These are phyloP conservation scores for Zeugodacus cucurbitae DNA, from an alignment of 1,140 invertebrate species.

Conservation along the genomic window DNA sequence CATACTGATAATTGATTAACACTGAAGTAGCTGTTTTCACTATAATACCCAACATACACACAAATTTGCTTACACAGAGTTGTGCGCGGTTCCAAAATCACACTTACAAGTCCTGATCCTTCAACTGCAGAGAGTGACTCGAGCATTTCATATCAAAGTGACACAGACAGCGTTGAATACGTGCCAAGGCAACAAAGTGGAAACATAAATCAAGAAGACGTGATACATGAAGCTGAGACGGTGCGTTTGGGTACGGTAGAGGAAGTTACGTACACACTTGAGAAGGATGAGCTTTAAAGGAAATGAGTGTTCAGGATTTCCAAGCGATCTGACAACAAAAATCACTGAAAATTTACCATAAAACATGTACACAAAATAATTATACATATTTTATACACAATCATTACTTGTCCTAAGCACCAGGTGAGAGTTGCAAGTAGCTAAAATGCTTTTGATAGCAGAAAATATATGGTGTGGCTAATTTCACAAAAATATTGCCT, in stretches of 20 bases:
- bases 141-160: constrained; percentile 59
- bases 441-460: background rate
- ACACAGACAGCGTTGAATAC: constrained; percentile 63
- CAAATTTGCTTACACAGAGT: constrained; percentile 52
- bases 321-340: background rate
- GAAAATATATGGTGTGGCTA: background rate
- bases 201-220: constrained; percentile 44
- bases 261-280: constrained; percentile 53
- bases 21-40: background rate
- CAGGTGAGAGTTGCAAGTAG: background rate
- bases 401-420: background rate
- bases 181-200: constrained; percentile 58
- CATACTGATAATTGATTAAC: background rate
- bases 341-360: background rate
- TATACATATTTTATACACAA: constrained; percentile 13
- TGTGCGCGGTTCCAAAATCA: constrained; percentile 64
- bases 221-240: constrained; percentile 40
- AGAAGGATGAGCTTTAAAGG: constrained; percentile 57
- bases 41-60: background rate
- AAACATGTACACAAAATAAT: background rate
- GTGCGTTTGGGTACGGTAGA: constrained; percentile 60
- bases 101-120: constrained; percentile 67
- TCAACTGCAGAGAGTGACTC: constrained; percentile 52
- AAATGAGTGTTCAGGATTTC: background rate
- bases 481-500: background rate